Evolutionary conservation across 1,140 invertebrate species (phyloP), one percentile per base, ranked within the genome.

Genomic region (Parasteatoda tepidariorum): DNA sequence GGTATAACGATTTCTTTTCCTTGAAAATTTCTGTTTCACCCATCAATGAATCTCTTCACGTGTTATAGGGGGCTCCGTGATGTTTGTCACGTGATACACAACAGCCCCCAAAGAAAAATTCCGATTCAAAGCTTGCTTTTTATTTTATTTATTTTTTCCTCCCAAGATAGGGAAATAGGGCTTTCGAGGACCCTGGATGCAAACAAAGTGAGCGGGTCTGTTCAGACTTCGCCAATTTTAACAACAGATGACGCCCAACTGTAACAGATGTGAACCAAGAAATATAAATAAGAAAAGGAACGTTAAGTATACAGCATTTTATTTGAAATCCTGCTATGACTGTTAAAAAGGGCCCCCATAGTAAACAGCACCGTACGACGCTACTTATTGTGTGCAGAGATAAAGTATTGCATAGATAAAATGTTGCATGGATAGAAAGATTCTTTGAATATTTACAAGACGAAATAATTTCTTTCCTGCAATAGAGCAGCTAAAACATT

Each of bases 31-130:
- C 26, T 5, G 18, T 48, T 48, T 48, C 38, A 48, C 38, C 38
- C 38, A 13, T 9, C 38, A 9, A 24, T 33, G n/a, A 22, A 31
- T 79, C 55, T 48, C 31, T 61, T 30, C 30, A 31, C 78, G 54
- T 82, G 78, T 70, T 82, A 70, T 62, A 41, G 75, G 41, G 75
- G 38, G 18, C 18, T 31, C 31, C 64, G n/a, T 30, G 24, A 55
- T 68, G 66, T 82, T 55, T 82, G 57, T 82, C 78, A 82, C 78
- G 78, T 82, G 67, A 82, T 64, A 33, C 24, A 81, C 48, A 70
- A 54, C 26, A 67, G 26, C 15, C 61, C 26, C 30, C 26, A 30
- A 22, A n/a, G 38, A 67, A 22, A 67, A 41, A 18, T n/a, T 67
- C 24, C 34, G 11, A 38, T 13, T 22, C n/a, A 5, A 30, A 9